Evolutionary conservation across 2,888 invertebrate species (phyloP).

Genomic region (Melitaea athalia): DNA sequence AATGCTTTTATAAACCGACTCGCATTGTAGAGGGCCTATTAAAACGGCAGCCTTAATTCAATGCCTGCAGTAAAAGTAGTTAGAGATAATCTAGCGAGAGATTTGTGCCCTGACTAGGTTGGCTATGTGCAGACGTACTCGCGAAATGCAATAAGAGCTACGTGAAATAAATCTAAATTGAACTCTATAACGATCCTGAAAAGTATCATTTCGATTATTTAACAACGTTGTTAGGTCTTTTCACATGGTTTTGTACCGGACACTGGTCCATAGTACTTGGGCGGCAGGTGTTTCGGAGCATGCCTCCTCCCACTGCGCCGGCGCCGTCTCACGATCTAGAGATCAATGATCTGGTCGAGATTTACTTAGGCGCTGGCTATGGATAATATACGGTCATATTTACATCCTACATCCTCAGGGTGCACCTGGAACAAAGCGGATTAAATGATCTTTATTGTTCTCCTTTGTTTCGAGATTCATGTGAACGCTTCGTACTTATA

Average conservation of each 20-base stretch:
- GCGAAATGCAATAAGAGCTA: slow-evolving; percentile 16
- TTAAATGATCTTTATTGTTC: slow-evolving; percentile 21
- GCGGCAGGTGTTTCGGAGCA: slow-evolving; percentile 78
- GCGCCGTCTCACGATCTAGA: slow-evolving; percentile 67
- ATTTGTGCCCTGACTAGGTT: slow-evolving; percentile 77
- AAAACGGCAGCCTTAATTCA: slow-evolving; percentile 59
- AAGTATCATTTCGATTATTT: slow-evolving; percentile 49
- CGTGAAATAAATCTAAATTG: slow-evolving; percentile 36
- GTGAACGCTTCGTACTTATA: neutral
- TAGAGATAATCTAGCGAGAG: slow-evolving; percentile 72
- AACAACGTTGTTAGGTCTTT: slow-evolving; percentile 45
- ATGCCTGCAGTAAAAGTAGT: slow-evolving; percentile 70
- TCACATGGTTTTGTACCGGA: slow-evolving; percentile 42
- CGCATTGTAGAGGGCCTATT: slow-evolving; percentile 60
- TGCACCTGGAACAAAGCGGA: slow-evolving; percentile 34
- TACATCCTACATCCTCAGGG: slow-evolving; percentile 39
- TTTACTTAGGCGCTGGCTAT: slow-evolving; percentile 60
- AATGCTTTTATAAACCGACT: slow-evolving; percentile 52
- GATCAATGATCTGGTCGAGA: slow-evolving; percentile 79
- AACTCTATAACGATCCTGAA: slow-evolving; percentile 48
- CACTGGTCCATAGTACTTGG: slow-evolving; percentile 77
- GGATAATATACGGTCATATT: slow-evolving; percentile 39
- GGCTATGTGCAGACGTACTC: slow-evolving; percentile 45
- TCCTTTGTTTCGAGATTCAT: slow-evolving; percentile 8
- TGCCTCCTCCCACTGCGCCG: slow-evolving; percentile 78